Conservation (phyloP, 2,113 vertebrate genomes). For the Carettochelys insculpta region DNA sequence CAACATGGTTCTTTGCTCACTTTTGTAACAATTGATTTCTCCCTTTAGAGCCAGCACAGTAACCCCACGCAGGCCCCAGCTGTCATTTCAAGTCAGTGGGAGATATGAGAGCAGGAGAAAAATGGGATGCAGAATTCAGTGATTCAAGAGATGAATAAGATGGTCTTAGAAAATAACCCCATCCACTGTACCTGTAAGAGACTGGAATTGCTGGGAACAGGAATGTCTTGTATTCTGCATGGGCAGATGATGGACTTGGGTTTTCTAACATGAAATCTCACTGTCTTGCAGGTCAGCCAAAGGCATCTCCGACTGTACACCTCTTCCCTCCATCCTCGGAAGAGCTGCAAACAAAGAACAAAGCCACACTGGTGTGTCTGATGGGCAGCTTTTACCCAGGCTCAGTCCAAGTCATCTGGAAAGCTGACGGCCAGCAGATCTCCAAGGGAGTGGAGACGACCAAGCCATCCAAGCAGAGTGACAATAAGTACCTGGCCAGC, state of each 20-base stretch:
- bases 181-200: neutral
- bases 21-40: neutral
- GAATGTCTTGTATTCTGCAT: neutral
- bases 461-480: neutral
- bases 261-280: neutral
- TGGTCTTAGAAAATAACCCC: neutral
- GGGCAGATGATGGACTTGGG: neutral
- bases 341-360: rapidly evolving
- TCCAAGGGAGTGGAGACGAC: rapidly evolving
- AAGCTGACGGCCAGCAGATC: rapidly evolving
- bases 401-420: rapidly evolving
- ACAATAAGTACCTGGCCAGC: constrained; percentile 61
- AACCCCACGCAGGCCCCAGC: neutral
- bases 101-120: neutral
- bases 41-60: neutral
- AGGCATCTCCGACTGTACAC: neutral
- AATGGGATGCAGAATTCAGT: neutral
- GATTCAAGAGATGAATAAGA: neutral
- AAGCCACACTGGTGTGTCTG: constrained; percentile 67
- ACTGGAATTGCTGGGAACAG: neutral
- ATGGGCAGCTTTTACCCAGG: neutral
- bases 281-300: rapidly evolving
- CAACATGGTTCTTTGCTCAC: neutral
- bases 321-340: neutral
- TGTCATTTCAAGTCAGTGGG: neutral